Conservation (phyloP, 2,888 invertebrate genomes). For the Lasioglossum morio region DNA sequence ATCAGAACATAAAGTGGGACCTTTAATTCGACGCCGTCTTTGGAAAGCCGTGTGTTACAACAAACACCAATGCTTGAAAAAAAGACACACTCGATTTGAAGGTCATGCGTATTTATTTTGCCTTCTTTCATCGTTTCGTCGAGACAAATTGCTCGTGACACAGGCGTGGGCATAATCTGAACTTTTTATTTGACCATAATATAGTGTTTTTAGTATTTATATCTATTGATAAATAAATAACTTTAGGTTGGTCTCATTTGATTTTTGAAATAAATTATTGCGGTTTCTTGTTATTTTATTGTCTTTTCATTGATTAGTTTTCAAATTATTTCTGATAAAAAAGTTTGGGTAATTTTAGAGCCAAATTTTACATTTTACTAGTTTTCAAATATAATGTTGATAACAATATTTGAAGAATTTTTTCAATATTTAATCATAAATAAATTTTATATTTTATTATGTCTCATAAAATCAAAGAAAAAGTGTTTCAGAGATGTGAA, state of each 20-base stretch:
- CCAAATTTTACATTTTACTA: no score
- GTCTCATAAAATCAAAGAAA: background rate
- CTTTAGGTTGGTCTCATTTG: background rate
- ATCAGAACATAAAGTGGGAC: constrained; percentile 19
- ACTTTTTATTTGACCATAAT: background rate
- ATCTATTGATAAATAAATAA: background rate
- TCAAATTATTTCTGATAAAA: background rate
- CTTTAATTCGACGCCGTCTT: constrained; percentile 18
- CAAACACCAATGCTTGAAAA: background rate
- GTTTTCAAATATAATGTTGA: no score
- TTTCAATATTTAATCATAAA: no score
- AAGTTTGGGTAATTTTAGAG: background rate
- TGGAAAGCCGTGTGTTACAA: background rate
- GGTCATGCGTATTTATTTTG: constrained; percentile 25
- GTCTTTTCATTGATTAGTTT: background rate
- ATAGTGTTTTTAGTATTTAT: background rate
- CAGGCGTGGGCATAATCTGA: background rate
- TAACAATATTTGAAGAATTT: no score
- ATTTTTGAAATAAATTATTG: background rate
- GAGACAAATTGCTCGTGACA: constrained; percentile 26
- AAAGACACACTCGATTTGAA: constrained; percentile 38
- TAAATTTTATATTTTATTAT: no score
- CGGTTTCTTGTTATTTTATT: background rate
- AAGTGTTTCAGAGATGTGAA: background rate
- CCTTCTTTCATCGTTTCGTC: constrained; percentile 35